Evolutionary conservation across 2,888 invertebrate genomes (phyloP).

Genomic region (Rhagophthalmus giganteus): DNA sequence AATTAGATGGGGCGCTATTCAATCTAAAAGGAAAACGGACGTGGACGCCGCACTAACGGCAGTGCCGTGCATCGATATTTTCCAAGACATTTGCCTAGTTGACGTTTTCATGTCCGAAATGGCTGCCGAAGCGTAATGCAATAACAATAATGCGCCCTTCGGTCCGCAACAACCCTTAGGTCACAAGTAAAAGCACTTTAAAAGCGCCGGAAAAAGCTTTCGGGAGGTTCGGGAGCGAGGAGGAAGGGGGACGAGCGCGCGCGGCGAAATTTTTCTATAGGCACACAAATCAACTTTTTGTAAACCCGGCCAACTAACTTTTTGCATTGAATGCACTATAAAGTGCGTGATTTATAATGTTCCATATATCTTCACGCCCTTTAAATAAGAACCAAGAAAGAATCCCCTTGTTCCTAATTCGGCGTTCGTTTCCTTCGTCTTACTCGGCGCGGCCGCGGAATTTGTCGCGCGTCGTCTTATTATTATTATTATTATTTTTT

Average conservation of each 20-base stretch:
- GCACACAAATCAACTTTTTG: slow-evolving; percentile 34
- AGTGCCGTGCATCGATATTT: background rate
- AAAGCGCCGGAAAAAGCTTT: slow-evolving; percentile 4
- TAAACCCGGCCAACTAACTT: slow-evolving; percentile 28
- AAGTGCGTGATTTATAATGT: slow-evolving; percentile 32
- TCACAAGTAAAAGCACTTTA: background rate
- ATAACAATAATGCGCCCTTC: background rate
- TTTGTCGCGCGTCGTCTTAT: too few species aligned
- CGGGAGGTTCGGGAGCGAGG: too few species aligned
- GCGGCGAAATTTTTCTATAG: slow-evolving; percentile 30
- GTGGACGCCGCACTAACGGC: background rate
- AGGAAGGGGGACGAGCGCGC: too few species aligned
- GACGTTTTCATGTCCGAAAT: background rate
- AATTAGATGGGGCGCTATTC: too few species aligned
- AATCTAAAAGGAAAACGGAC: background rate
- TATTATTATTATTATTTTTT: too few species aligned
- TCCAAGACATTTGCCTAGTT: too few species aligned
- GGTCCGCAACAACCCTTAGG: too few species aligned
- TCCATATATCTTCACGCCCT: slow-evolving; percentile 28
- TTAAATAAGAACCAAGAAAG: slow-evolving; percentile 30
- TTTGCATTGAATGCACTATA: slow-evolving; percentile 35
- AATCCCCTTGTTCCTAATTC: slow-evolving; percentile 25
- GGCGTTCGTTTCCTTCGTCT: slow-evolving; percentile 14
- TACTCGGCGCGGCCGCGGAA: slow-evolving; percentile 1
- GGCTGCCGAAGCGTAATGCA: background rate